Evolutionary conservation across 2,797 vertebrate species (phyloP).

Genomic region (Tapirus indicus): DNA sequence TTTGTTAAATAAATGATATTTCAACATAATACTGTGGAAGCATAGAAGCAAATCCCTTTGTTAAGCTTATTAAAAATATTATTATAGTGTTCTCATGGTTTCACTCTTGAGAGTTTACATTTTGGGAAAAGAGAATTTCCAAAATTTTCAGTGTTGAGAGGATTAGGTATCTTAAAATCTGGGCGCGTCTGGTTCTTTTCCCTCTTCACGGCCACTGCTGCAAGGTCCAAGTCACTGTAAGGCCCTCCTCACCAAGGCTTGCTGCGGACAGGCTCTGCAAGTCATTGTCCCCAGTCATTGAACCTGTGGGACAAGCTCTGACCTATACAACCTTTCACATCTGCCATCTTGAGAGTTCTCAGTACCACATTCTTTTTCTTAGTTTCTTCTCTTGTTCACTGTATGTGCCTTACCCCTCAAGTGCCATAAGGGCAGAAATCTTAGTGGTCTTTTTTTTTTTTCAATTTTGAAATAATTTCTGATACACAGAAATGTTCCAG

Average conservation of each 20-base stretch:
- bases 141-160: neutral
- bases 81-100: neutral
- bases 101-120: neutral
- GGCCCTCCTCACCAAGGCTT: neutral
- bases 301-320: neutral
- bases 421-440: neutral
- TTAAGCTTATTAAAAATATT: neutral
- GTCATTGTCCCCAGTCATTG: neutral
- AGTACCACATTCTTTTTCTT: neutral
- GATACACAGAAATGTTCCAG: neutral
- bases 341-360: neutral
- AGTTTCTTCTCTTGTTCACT: neutral
- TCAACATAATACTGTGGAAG: neutral
- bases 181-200: neutral
- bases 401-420: neutral
- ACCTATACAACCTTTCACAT: neutral
- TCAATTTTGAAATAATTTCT: neutral
- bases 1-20: conserved; percentile 21
- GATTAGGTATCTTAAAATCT: neutral
- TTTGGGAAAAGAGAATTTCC: conserved; percentile 32
- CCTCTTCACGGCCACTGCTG: neutral
- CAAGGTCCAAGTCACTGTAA: neutral
- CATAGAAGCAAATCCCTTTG: neutral
- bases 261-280: neutral
- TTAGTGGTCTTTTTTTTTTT: neutral